Evolutionary conservation across 2,888 invertebrate species (phyloP).

Genomic region (Zelleria hepariella): DNA sequence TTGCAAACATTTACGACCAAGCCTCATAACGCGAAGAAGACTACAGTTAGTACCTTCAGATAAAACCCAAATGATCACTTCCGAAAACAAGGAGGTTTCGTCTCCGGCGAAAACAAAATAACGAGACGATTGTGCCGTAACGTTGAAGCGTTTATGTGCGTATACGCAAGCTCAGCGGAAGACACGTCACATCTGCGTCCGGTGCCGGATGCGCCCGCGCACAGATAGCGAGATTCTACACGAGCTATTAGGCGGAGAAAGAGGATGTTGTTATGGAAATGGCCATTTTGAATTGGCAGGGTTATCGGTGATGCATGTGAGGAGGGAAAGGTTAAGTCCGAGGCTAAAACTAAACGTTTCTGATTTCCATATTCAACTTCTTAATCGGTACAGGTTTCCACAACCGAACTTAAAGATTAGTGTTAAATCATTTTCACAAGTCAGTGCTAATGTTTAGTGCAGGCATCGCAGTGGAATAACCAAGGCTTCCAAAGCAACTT

Average conservation of each 20-base stretch:
- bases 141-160: slow-evolving; percentile 15
- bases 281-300: background rate
- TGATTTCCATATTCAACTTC: background rate
- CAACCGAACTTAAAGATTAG: background rate
- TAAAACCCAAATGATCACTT: too few species aligned
- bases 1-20: too few species aligned
- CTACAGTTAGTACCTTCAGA: too few species aligned
- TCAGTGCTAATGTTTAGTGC: background rate
- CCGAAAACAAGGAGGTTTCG: background rate
- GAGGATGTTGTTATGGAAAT: background rate
- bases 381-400: background rate
- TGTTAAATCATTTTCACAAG: background rate
- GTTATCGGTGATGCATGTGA: background rate
- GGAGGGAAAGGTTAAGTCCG: background rate
- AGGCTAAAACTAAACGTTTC: background rate
- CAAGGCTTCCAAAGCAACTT: background rate
- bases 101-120: background rate
- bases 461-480: background rate
- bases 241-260: background rate
- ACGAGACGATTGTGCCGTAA: background rate
- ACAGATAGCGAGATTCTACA: background rate
- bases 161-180: slow-evolving; percentile 28
- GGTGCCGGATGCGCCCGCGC: slow-evolving; percentile 12
- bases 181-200: slow-evolving; percentile 48
- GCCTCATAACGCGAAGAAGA: too few species aligned